Percentiles rank a stretch among this genome's conserved stretches.
Conservation (phyloP, 2,113 vertebrate species). For the Rhinoderma darwinii region DNA sequence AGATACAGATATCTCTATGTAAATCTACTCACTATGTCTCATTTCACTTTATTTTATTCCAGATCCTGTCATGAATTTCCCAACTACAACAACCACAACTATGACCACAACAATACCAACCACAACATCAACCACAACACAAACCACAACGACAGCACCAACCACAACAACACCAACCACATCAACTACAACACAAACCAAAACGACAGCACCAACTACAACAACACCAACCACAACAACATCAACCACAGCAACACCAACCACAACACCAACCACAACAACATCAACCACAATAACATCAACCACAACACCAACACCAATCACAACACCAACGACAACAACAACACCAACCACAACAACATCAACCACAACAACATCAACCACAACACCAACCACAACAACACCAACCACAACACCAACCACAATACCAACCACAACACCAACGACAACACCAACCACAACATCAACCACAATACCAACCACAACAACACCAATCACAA, state of each 20-base stretch:
- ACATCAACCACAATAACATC: too few species aligned
- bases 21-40: neutral
- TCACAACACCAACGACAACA: neutral
- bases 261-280: too few species aligned
- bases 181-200: neutral
- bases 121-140: neutral
- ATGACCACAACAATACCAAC: neutral
- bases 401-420: neutral
- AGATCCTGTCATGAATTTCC: constrained; percentile 11
- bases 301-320: too few species aligned
- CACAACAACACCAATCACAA: neutral
- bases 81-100: neutral
- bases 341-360: neutral
- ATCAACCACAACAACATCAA: neutral
- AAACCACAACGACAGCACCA: neutral
- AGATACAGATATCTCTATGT: too few species aligned
- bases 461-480: neutral
- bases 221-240: neutral
- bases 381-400: neutral
- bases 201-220: neutral
- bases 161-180: neutral
- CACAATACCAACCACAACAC: neutral
- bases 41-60: neutral
- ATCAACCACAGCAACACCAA: neutral
- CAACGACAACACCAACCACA: neutral